Evolutionary conservation across 2,113 vertebrate genomes (phyloP), one percentile per base, ranked within the genome.

Genomic region (Cisticola juncidis): DNA sequence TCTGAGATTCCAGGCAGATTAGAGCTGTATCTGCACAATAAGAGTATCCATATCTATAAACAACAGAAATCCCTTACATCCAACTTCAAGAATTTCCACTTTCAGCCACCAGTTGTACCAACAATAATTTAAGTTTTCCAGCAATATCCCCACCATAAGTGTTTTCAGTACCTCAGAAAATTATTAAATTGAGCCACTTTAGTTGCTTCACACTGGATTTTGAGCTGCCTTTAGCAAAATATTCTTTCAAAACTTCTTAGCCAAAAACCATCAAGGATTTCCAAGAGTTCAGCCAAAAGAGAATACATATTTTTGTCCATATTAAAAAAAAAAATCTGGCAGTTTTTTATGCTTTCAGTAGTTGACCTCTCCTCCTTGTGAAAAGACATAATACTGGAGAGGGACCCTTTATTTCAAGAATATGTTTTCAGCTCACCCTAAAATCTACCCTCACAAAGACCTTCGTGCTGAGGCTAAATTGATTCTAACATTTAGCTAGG

Each of bases 251-350:
- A 95, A 91, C 48, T 60, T 86, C 72, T 95, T 56, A 95, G 95
- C 88, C 90, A 96, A 92, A 96, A 95, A 26, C 23, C 68, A 90
- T 94, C 40, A 93, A 74, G 48, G 76, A 94, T 95, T 96, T 94
- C 76, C 69, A 92, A 95, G 92, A 95, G 95, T 92, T 92, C 95
- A 95, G 82, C 92, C 94, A 95, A 66, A 92, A 96, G 69, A 95
- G 71, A 96, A 90, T 79, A 93, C 38, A 64, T 95, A 71, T 88
- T 92, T 96, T 94, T 93, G 69, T 78, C 68, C n/a, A 48, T 83
- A 64, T 86, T 92, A 35, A 60, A 86, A 81, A 64, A 81, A 89
- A 58, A 94, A 40, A 48, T 35, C 76, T 86, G 76, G 86, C 76
- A 77, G 48, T 68, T 74, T 79, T 88, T 88, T 86, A 65, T 84